These are phyloP conservation scores for Cecidostiba fungosa DNA, from an alignment of 2,888 invertebrate species.

Conservation along the genomic window DNA sequence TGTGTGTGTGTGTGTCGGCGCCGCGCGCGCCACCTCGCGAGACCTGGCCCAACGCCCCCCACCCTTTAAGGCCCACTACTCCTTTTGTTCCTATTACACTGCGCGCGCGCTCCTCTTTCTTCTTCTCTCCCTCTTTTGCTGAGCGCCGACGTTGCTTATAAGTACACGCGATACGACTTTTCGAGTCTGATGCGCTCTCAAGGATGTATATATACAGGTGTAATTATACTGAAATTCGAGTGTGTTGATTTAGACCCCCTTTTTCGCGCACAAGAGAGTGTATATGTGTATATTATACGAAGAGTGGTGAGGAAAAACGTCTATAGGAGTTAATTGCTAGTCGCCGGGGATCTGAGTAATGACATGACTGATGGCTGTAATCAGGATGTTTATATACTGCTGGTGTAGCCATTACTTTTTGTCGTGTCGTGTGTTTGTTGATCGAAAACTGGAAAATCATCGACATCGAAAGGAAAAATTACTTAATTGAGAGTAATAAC, in stretches of 20 bases:
- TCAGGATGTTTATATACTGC: conserved; percentile 17
- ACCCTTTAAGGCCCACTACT: conserved; percentile 48
- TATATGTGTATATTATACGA: not conserved
- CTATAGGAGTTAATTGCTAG: conserved; percentile 25
- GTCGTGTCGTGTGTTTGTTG: not conserved
- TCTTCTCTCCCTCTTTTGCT: conserved; percentile 56
- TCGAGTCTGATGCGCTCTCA: conserved; percentile 51
- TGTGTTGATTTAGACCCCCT: conserved; percentile 41
- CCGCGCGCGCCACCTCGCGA: conserved; percentile 78
- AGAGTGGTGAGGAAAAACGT: not conserved
- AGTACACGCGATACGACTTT: conserved; percentile 70
- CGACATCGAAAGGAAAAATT: conserved; percentile 2
- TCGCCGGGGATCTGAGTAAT: conserved; percentile 25
- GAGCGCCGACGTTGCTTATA: conserved; percentile 34
- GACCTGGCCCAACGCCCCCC: conserved; percentile 63
- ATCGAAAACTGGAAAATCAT: conserved; percentile 39
- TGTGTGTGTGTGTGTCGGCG: conserved; percentile 73
- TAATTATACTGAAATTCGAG: conserved; percentile 51
- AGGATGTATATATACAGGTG: conserved; percentile 24
- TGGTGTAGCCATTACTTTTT: conserved; percentile 11
- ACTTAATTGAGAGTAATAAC: conserved; percentile 21
- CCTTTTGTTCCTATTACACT: conserved; percentile 36
- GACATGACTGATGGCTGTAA: conserved; percentile 37
- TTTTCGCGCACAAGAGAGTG: not conserved
- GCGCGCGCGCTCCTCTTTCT: not conserved